Percentiles rank a stretch among this genome's conserved stretches.
Evolutionary conservation across 2,113 vertebrate genomes (phyloP).

Genomic region (Plecotus auritus): DNA sequence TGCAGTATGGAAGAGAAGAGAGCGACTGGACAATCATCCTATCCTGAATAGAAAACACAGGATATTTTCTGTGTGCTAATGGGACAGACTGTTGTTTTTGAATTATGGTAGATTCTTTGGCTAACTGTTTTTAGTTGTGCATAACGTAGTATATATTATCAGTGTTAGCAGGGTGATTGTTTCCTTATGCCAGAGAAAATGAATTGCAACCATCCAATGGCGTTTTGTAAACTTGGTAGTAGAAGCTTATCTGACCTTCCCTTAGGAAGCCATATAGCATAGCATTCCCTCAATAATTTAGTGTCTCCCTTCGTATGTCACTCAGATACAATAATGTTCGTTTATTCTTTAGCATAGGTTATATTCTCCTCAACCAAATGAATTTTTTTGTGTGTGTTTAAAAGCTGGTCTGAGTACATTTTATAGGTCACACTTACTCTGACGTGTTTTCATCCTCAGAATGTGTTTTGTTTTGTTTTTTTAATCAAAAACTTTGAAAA

Average conservation of each 20-base stretch:
- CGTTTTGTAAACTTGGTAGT: constrained; percentile 62
- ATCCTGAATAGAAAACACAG: constrained; percentile 59
- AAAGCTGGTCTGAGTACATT: not conserved
- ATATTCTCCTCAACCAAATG: not conserved
- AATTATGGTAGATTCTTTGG: constrained; percentile 62
- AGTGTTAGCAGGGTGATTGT: constrained; percentile 48
- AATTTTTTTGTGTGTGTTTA: not conserved
- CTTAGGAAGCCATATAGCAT: constrained; percentile 76
- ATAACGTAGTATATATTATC: constrained; percentile 64
- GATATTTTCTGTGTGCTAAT: not conserved
- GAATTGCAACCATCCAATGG: constrained; percentile 66
- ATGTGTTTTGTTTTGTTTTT: not conserved
- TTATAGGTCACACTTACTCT: not conserved
- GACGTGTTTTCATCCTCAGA: not conserved
- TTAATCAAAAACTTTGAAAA: not conserved
- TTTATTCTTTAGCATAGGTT: not conserved
- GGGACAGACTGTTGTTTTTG: not conserved
- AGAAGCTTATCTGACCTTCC: constrained; percentile 71
- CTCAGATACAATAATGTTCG: not conserved
- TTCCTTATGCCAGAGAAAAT: constrained; percentile 62
- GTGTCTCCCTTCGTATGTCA: constrained; percentile 62
- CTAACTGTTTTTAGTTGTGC: constrained; percentile 39
- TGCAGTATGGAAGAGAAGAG: constrained; percentile 84
- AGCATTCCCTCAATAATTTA: constrained; percentile 67
- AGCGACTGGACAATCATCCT: constrained; percentile 85